These are phyloP conservation scores for Myanophis thanlyinensis DNA, from an alignment of 2,113 vertebrate genomes.

Conservation along the genomic window DNA sequence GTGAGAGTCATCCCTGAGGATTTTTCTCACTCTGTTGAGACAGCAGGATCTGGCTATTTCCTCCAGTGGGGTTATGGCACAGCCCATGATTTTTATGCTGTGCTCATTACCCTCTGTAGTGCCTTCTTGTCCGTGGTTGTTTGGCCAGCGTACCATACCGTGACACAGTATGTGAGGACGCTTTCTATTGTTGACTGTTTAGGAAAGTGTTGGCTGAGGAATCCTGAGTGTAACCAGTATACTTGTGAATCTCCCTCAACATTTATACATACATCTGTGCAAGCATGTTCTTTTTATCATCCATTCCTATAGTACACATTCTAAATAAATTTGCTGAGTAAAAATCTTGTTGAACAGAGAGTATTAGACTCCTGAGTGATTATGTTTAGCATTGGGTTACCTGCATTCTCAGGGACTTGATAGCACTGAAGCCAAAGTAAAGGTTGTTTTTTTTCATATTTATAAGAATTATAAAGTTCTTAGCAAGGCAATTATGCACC, in stretches of 20 bases:
- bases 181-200: no score
- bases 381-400: background rate
- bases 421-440: background rate
- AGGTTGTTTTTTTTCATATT: background rate
- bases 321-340: background rate
- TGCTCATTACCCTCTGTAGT: no score
- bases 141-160: no score
- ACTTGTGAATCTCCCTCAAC: background rate
- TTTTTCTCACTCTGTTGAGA: no score
- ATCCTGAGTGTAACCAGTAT: background rate
- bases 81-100: no score
- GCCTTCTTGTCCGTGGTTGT: no score
- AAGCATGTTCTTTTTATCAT: background rate
- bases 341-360: background rate
- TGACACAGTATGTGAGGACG: no score
- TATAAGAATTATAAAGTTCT: background rate
- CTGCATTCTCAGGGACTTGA: background rate
- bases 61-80: no score
- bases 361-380: background rate
- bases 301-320: background rate
- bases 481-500: background rate
- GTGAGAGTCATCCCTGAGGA: no score
- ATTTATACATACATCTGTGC: background rate
- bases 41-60: no score
- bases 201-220: background rate